Evolutionary conservation across 1,140 invertebrate species (phyloP).

Genomic region (Rhopalosiphum maidis): DNA sequence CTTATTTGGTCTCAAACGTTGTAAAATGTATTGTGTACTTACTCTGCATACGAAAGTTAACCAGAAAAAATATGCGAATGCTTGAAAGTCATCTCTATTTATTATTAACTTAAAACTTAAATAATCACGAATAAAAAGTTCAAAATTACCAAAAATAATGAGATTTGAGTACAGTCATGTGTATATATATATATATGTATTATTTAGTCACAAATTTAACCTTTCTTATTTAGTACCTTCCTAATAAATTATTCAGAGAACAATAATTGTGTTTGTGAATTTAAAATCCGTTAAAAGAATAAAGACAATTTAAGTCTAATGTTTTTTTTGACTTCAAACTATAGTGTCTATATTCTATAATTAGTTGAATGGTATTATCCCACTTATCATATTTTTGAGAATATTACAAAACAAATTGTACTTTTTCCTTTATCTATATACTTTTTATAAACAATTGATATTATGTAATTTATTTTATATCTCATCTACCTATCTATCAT

Average conservation of each 20-base stretch:
- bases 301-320: not conserved
- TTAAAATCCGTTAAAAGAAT: not conserved
- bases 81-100: too few species aligned
- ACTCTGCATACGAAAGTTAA: too few species aligned
- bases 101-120: too few species aligned
- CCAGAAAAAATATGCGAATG: too few species aligned
- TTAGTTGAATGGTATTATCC: not conserved
- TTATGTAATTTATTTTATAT: conserved; percentile 12
- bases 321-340: not conserved
- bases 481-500: not conserved
- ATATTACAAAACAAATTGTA: not conserved
- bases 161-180: too few species aligned
- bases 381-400: not conserved
- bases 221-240: not conserved
- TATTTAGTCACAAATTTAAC: not conserved
- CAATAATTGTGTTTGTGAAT: not conserved
- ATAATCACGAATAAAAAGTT: too few species aligned
- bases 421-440: not conserved
- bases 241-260: not conserved
- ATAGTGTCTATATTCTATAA: not conserved
- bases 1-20: too few species aligned
- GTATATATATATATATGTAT: not conserved
- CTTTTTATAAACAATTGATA: not conserved
- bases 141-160: too few species aligned
- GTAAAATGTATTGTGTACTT: too few species aligned